Evolutionary conservation across 1,140 invertebrate genomes (phyloP), one percentile per base, ranked within the genome.

Genomic region (Metaphire vulgaris): DNA sequence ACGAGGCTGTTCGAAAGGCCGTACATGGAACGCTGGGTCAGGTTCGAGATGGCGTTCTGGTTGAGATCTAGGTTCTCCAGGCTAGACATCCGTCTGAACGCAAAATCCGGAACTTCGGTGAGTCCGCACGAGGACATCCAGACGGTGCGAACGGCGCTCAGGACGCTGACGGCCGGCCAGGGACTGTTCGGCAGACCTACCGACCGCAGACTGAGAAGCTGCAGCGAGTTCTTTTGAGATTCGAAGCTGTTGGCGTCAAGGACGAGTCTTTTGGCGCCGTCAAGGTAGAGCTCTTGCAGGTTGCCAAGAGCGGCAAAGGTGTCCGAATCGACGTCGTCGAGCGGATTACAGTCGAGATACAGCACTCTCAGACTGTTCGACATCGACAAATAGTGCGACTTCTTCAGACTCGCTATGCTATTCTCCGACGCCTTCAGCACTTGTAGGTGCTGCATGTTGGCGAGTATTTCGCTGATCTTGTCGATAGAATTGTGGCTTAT

Each of bases 101-200:
- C 1, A n/a, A 73, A 73, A 41, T 73, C 72, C 56, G 72, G 72
- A 26, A 73, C 34, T 73, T 64, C 69, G 1, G 69, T 32, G n/a
- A 71, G n/a, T 1, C 56, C 72, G 21, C 33, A 56, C 1, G 26
- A 21, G 1, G 72, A 73, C 32, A 34, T 29, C 34, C 33, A 28
- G 1, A 73, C 12, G 31, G 41, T 64, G 28, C 56, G 26, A 6
- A 73, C 32, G 41, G 72, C 32, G 12, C 34, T 41, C 34, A 73
- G 28, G 1, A 29, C 28, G 26, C 26, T 29, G 33, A 73, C 12
- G 1, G 72, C 33, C 28, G 32, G 32, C 72, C 72, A 73, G 33
- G 32, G 41, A 1, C 31, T 34, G 28, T 41, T 64, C 0, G 33
- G 28, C 2, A 73, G 41, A 16, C 56, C 56, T 21, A 41, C 30